Evolutionary conservation across 2,888 invertebrate species (phyloP), one percentile per base, ranked within the genome.

Genomic region (Agrotis exclamationis): DNA sequence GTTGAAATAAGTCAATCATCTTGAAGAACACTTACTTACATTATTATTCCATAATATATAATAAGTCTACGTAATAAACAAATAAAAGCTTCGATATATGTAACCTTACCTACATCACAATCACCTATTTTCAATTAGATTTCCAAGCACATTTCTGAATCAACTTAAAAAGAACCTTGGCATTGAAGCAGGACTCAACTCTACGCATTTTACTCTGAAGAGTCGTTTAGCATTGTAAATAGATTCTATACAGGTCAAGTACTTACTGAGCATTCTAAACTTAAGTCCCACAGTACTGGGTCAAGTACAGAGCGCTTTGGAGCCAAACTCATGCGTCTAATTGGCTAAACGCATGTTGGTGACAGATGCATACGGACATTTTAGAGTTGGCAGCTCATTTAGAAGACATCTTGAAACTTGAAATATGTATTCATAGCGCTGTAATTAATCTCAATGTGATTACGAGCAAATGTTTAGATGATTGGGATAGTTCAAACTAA

Each of bases 221-320:
- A 65, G 79, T 77, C 66, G 69, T 62, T 70, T 66, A 56, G 70
- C 69, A 80, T 65, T 72, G 72, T 69, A 70, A 83, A 84, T 82
- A 77, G 53, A 82, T 77, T 74, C 39, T 63, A 83, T 71, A 74
- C 60, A 71, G 75, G 77, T 83, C 82, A 80, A 82, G 83, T 72
- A 68, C 69, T 70, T 68, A 48, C 65, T 70, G 63, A 72, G 68
- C 56, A 68, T 73, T 77, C 73, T 75, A 72, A 74, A 74, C 56
- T 75, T 74, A 63, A 71, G 70, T 56, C 50, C 22, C 28, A 22
- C 60, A 58, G 62, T 77, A 75, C 65, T 71, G 70, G 80, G 83
- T 84, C 84, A 84, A 82, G 84, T 82, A 60, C 76, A 74, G 73
- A 50, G n/a, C 57, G 58, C 24, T 56, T 56, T 59, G 24, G 44